Evolutionary conservation across 1,140 invertebrate genomes (phyloP).

Genomic region (Conus betulinus): DNA sequence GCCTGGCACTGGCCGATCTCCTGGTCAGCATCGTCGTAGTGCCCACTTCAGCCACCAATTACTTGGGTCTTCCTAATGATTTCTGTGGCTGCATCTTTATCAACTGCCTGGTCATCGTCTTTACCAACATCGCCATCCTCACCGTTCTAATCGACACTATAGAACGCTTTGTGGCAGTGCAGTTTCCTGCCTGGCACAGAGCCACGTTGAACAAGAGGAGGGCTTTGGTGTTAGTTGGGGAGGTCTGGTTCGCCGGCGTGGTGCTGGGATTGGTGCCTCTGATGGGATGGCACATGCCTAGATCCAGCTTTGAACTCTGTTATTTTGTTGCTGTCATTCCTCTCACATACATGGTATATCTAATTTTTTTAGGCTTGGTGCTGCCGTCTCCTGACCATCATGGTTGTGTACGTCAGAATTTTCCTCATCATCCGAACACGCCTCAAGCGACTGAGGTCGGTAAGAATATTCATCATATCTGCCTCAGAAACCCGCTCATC

Average conservation of each 20-base stretch:
- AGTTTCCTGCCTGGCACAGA: conserved; percentile 67
- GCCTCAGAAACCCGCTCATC: too few species aligned
- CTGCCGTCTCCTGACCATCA: conserved; percentile 65
- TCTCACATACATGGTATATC: conserved; percentile 72
- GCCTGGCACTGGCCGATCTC: conserved; percentile 76
- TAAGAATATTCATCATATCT: too few species aligned
- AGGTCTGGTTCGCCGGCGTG: conserved; percentile 64
- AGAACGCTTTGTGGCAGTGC: conserved; percentile 69
- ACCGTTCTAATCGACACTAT: conserved; percentile 68
- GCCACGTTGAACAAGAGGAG: conserved; percentile 50
- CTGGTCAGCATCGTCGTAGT: conserved; percentile 72
- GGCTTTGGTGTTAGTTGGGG: conserved; percentile 52
- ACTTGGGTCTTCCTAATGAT: conserved; percentile 58
- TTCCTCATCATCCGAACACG: conserved; percentile 54
- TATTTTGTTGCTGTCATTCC: conserved; percentile 67
- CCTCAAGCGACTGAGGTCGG: too few species aligned
- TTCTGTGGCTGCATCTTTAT: conserved; percentile 69
- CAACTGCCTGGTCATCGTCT: conserved; percentile 68
- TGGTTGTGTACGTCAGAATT: conserved; percentile 69
- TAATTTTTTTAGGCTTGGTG: conserved; percentile 71
- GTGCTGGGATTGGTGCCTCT: conserved; percentile 69
- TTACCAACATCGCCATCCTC: conserved; percentile 72
- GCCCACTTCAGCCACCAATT: conserved; percentile 66
- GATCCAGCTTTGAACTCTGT: conserved; percentile 51
- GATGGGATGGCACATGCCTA: conserved; percentile 67